Evolutionary conservation across 2,113 vertebrate species (phyloP).

Genomic region (Alosa alosa): DNA sequence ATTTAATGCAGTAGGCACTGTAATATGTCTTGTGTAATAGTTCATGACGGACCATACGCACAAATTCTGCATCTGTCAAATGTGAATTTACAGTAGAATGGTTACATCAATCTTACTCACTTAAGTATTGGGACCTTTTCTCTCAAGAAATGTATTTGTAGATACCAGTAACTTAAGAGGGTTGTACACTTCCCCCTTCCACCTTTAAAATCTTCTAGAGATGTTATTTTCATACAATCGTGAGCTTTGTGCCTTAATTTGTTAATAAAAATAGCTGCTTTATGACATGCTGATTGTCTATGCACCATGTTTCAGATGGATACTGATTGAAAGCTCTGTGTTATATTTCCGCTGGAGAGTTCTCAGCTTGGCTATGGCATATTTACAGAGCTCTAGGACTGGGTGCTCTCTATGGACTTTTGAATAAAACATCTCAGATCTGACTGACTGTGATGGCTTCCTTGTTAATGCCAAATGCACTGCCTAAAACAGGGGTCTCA

Average conservation of each 20-base stretch:
- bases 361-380: background rate
- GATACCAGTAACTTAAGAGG: background rate
- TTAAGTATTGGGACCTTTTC: background rate
- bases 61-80: background rate
- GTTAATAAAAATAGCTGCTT: background rate
- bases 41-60: background rate
- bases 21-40: background rate
- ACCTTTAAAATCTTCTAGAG: background rate
- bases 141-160: background rate
- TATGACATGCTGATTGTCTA: background rate
- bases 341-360: background rate
- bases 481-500: background rate
- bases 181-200: background rate
- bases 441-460: background rate
- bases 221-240: background rate
- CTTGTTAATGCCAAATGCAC: background rate
- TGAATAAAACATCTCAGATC: background rate
- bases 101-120: background rate
- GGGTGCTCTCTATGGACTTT: background rate
- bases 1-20: background rate
- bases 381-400: background rate
- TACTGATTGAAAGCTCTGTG: background rate
- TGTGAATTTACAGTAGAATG: background rate
- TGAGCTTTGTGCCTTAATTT: conserved; percentile 35
- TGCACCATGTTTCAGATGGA: background rate